phyloP scores from a whole-genome alignment of 1,140 invertebrate genomes.

The Drosophila bocki region DNA sequence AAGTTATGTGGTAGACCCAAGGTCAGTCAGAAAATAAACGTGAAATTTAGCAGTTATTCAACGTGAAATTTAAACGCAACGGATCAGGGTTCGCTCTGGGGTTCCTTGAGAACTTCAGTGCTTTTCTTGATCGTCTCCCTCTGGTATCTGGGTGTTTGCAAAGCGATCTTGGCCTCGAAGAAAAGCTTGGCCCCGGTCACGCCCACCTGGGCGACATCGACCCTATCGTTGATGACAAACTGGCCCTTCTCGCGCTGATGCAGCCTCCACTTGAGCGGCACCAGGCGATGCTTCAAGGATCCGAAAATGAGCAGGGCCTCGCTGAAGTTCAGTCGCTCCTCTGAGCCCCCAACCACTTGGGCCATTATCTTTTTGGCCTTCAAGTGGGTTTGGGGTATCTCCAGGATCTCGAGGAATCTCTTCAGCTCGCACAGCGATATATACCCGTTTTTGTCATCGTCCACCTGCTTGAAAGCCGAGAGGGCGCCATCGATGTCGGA shows the following conservation, averaged over 20 bases:
- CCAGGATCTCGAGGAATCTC: constrained; percentile 47
- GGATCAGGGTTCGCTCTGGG: constrained; percentile 7
- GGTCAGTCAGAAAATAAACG: constrained; percentile 36
- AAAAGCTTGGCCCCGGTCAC: constrained; percentile 52
- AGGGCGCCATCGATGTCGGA: constrained; percentile 42
- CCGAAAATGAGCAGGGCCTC: constrained; percentile 52
- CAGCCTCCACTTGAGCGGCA: not conserved
- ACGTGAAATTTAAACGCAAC: constrained; percentile 32
- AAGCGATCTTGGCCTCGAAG: constrained; percentile 64
- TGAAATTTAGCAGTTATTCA: constrained; percentile 22
- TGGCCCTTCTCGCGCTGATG: not conserved
- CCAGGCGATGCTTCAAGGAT: constrained; percentile 13
- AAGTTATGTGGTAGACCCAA: constrained; percentile 34
- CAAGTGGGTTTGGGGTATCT: constrained; percentile 62
- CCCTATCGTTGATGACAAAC: not conserved
- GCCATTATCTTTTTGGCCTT: constrained; percentile 45
- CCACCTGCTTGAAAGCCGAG: constrained; percentile 28
- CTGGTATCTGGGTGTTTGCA: constrained; percentile 5
- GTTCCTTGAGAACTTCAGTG: constrained; percentile 11
- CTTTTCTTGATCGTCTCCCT: not conserved
- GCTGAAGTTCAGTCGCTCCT: constrained; percentile 32
- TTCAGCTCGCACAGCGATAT: constrained; percentile 46
- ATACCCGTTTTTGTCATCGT: constrained; percentile 43
- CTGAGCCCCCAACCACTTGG: constrained; percentile 13
- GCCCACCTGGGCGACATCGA: constrained; percentile 55